Conservation (phyloP, 2,797 vertebrate genomes). For the Phataginus tetradactyla region DNA sequence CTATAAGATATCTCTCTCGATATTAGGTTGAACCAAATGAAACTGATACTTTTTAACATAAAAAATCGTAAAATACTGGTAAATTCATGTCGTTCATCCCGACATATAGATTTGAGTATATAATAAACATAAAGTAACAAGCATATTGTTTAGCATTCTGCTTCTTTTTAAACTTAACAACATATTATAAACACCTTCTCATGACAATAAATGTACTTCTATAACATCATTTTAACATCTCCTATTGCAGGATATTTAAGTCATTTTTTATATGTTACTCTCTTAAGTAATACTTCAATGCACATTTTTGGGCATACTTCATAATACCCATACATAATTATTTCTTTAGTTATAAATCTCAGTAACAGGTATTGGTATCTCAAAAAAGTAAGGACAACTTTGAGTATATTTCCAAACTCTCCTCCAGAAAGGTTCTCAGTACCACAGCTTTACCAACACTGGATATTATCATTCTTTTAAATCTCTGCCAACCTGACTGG, state of each 20-base stretch:
- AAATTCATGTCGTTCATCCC: not conserved
- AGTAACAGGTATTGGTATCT: not conserved
- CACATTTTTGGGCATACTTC: not conserved
- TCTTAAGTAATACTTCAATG: not conserved
- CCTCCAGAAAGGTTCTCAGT: not conserved
- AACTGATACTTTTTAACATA: constrained; percentile 30
- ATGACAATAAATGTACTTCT: not conserved
- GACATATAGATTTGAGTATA: not conserved
- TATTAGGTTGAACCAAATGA: not conserved
- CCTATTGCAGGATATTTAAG: not conserved
- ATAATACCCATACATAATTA: not conserved
- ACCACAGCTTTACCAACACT: not conserved
- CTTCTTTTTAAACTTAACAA: constrained; percentile 26
- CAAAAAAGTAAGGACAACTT: not conserved
- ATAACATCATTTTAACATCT: not conserved
- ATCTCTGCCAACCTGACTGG: not conserved
- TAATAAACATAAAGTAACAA: not conserved
- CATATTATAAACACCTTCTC: not conserved
- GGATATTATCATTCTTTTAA: constrained; percentile 1
- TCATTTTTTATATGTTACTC: constrained; percentile 31
- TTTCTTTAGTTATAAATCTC: constrained; percentile 42
- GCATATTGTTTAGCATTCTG: not conserved
- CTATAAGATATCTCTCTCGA: not conserved
- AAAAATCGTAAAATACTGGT: not conserved
- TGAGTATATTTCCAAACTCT: not conserved